Evolutionary conservation across 2,113 vertebrate species (phyloP).

Genomic region (Zosterops japonicus): DNA sequence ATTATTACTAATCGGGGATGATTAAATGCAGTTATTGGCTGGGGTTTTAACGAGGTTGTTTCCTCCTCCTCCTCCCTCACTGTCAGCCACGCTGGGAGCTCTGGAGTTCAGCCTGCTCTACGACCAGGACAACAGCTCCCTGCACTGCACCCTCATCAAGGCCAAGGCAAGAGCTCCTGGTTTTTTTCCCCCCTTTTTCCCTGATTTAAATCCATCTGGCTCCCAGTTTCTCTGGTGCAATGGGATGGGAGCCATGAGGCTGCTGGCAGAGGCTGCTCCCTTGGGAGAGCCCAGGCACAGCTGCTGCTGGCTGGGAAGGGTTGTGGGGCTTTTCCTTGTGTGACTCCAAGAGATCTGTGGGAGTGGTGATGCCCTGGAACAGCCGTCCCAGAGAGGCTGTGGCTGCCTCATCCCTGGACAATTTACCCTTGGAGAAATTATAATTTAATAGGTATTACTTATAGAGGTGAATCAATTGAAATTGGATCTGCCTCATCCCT

Average conservation of each 20-base stretch:
- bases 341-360: background rate
- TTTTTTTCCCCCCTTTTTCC: fast-evolving
- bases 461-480: no score
- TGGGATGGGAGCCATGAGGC: background rate
- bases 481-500: background rate
- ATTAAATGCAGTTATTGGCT: background rate
- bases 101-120: conserved; percentile 93
- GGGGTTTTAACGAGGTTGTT: background rate
- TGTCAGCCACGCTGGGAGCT: conserved; percentile 88
- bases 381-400: background rate
- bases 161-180: conserved; percentile 80
- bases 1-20: background rate
- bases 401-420: background rate
- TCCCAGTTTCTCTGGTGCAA: fast-evolving
- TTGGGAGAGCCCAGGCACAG: background rate
- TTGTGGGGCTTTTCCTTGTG: background rate
- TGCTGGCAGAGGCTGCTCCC: background rate
- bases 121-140: conserved; percentile 89
- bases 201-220: fast-evolving
- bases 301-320: background rate
- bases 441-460: no score
- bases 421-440: no score
- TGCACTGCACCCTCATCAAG: conserved; percentile 91
- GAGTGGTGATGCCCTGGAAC: background rate
- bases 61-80: background rate